Evolutionary conservation across 1,140 invertebrate species (phyloP).

Genomic region (Dreissena polymorpha): DNA sequence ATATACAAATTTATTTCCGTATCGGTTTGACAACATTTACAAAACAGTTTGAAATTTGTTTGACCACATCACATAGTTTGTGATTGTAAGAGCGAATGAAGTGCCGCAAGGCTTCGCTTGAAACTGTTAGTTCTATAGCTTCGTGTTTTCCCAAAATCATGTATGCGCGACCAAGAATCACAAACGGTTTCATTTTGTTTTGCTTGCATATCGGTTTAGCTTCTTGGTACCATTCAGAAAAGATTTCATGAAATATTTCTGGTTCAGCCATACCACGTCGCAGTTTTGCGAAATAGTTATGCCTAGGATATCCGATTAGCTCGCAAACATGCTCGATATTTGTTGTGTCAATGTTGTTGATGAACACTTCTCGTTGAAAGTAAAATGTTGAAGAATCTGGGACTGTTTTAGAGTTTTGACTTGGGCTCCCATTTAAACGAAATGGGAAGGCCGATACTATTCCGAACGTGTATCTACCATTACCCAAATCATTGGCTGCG

Average conservation of each 20-base stretch:
- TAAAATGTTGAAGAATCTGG: neutral
- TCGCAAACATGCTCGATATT: neutral
- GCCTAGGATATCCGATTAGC: conserved; percentile 8
- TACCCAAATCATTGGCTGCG: neutral
- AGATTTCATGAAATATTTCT: neutral
- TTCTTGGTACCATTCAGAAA: conserved; percentile 1
- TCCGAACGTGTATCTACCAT: neutral
- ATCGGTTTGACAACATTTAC: too few relatives aligned
- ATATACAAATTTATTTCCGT: too few relatives aligned
- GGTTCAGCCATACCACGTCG: neutral
- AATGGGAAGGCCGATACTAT: neutral
- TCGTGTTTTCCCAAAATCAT: too few relatives aligned
- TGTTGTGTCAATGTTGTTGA: neutral
- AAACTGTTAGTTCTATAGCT: too few relatives aligned
- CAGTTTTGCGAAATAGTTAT: neutral
- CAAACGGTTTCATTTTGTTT: neutral
- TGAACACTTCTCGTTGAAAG: neutral
- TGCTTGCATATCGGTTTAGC: neutral
- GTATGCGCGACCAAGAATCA: neutral
- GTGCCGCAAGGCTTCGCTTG: too few relatives aligned
- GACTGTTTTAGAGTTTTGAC: too few relatives aligned
- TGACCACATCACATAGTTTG: too few relatives aligned
- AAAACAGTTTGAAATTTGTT: too few relatives aligned
- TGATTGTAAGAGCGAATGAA: too few relatives aligned
- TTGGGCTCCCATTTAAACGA: neutral